Conservation (phyloP, 35 echinoderm and acorn worm genomes). For the Ophiothrix spiculata region DNA sequence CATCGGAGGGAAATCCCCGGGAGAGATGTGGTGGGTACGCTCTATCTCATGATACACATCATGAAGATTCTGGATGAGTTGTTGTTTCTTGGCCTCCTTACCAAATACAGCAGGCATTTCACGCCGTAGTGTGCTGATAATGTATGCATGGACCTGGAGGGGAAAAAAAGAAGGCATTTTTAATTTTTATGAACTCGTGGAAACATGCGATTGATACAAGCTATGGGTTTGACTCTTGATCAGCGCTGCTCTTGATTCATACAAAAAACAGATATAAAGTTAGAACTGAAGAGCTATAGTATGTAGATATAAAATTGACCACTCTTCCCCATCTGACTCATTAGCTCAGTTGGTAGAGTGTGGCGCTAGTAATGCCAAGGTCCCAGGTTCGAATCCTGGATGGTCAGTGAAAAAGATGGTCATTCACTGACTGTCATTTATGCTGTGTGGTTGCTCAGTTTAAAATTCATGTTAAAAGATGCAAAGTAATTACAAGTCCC, state of each 20-base stretch:
- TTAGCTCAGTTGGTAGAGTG: too few relatives aligned
- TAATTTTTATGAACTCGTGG: neutral
- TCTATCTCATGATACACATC: slow-evolving; percentile 81
- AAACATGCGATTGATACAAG: neutral
- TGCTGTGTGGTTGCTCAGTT: too few relatives aligned
- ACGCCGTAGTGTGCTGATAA: slow-evolving; percentile 73
- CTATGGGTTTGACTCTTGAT: neutral
- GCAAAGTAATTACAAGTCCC: neutral
- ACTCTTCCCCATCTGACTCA: too few relatives aligned
- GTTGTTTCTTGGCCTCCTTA: slow-evolving; percentile 87
- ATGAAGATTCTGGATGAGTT: slow-evolving; percentile 82
- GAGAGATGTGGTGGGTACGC: slow-evolving; percentile 80
- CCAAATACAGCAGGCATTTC: slow-evolving; percentile 98
- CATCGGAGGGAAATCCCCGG: slow-evolving; percentile 92
- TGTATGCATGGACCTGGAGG: slow-evolving; percentile 88
- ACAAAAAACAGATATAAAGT: neutral
- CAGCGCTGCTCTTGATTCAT: neutral
- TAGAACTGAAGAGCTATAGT: neutral
- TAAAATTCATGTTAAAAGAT: neutral
- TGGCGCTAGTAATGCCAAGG: too few relatives aligned
- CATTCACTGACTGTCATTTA: too few relatives aligned
- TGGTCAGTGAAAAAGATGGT: too few relatives aligned
- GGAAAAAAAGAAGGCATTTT: slow-evolving; percentile 30
- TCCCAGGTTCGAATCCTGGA: too few relatives aligned
- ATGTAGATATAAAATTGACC: too few relatives aligned